A percentile compares a stretch with the other conserved stretches of the same genome.
These are phyloP conservation scores for Gambelia wislizenii DNA, from an alignment of 2,797 vertebrate genomes.

Conservation along the genomic window DNA sequence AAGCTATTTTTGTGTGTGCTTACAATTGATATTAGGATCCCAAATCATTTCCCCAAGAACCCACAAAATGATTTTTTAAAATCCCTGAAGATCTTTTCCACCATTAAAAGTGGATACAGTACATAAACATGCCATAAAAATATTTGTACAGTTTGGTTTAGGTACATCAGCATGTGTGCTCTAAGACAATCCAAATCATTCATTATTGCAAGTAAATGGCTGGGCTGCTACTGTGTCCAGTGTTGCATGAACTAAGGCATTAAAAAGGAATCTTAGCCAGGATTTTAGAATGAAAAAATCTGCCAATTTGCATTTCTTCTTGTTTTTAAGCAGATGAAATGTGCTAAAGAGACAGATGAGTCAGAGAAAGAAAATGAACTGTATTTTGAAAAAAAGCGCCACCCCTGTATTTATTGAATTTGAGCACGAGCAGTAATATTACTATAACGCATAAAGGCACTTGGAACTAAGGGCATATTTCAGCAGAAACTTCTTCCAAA, in stretches of 20 bases:
- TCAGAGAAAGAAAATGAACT: constrained; percentile 3
- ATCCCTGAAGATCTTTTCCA: neutral
- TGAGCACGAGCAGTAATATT: neutral
- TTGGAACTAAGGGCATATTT: neutral
- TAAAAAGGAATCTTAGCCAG: neutral
- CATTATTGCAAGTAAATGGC: constrained; percentile 7
- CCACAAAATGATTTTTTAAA: neutral
- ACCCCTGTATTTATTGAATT: neutral
- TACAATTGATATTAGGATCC: neutral
- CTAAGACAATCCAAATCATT: neutral
- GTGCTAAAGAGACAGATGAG: constrained; percentile 25
- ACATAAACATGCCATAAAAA: neutral
- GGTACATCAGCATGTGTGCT: constrained; percentile 2
- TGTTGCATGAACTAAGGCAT: constrained; percentile 19
- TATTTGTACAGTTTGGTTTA: constrained; percentile 3
- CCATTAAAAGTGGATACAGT: neutral
- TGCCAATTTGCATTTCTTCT: constrained; percentile 6
- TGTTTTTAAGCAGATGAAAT: neutral
- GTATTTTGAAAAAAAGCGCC: neutral
- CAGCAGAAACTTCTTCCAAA: neutral
- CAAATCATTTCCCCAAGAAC: neutral
- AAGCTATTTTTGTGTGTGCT: neutral
- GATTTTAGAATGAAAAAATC: constrained; percentile 12
- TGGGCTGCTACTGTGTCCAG: constrained; percentile 1
- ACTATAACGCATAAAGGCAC: neutral